Percentiles rank a stretch among this genome's conserved stretches.
Evolutionary conservation across 2,888 invertebrate species (phyloP).

Genomic region (Pachydiplax longipennis): DNA sequence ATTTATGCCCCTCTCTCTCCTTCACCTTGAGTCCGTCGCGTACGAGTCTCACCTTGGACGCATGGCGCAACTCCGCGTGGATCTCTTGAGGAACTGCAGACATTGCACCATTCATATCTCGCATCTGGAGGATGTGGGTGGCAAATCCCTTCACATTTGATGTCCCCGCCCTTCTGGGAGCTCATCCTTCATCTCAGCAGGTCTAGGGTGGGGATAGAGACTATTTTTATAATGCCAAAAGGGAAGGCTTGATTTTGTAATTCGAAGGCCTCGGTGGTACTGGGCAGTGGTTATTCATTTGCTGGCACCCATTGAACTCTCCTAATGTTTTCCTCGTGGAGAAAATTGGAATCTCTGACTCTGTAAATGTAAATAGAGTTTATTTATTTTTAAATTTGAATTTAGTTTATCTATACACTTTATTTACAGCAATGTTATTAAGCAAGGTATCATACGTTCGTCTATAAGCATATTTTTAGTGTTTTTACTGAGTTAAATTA

Average conservation of each 20-base stretch:
- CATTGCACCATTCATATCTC: neutral
- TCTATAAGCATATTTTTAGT: too few relatives aligned
- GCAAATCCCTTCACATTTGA: neutral
- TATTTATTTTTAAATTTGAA: too few relatives aligned
- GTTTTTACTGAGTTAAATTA: too few relatives aligned
- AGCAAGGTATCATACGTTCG: too few relatives aligned
- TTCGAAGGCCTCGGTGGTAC: too few relatives aligned
- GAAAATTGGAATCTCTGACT: too few relatives aligned
- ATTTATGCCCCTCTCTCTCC: neutral
- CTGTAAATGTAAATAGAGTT: too few relatives aligned
- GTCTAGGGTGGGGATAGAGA: too few relatives aligned
- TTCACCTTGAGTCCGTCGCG: neutral
- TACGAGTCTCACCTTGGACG: neutral
- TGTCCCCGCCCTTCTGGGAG: neutral
- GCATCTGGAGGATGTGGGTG: neutral
- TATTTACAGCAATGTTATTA: too few relatives aligned
- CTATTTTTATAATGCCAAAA: too few relatives aligned
- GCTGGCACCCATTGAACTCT: neutral
- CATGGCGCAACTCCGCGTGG: neutral
- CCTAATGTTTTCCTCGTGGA: neutral
- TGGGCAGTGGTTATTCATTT: neutral
- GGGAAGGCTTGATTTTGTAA: too few relatives aligned
- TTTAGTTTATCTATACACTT: too few relatives aligned
- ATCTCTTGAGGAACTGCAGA: neutral
- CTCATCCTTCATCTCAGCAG: neutral